Conservation (phyloP, 2,113 vertebrate genomes). For the Motacilla alba region DNA sequence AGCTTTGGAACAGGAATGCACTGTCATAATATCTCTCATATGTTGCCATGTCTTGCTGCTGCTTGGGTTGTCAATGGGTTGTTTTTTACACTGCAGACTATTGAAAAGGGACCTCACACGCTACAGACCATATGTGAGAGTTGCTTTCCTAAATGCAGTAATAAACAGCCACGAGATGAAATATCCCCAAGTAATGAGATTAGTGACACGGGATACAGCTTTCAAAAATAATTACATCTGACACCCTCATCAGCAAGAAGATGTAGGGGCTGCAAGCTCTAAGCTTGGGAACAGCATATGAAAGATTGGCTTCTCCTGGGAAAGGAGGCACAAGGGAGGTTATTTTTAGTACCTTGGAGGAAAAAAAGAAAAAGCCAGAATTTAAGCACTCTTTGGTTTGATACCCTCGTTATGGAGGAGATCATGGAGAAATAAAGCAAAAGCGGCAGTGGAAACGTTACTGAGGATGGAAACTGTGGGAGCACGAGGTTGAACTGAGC, state of each 20-base stretch:
- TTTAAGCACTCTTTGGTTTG: not conserved
- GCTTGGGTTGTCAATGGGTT: not conserved
- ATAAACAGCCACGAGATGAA: not conserved
- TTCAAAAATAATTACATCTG: slow-evolving; percentile 54
- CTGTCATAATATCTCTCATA: not conserved
- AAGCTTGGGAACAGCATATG: slow-evolving; percentile 5
- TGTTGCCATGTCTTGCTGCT: not conserved
- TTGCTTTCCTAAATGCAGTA: not conserved
- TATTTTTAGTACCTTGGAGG: slow-evolving; percentile 37
- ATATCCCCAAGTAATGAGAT: slow-evolving; percentile 33
- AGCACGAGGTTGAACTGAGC: not conserved
- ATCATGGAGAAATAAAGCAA: not conserved
- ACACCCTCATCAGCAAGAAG: slow-evolving; percentile 45
- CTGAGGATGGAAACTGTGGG: not conserved
- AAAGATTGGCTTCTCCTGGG: slow-evolving; percentile 53
- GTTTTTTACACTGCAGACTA: not conserved
- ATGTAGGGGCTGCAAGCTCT: slow-evolving; percentile 46
- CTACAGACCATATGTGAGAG: not conserved
- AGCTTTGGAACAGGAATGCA: not conserved
- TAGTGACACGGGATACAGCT: slow-evolving; percentile 38
- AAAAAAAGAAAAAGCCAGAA: not conserved
- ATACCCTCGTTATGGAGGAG: not conserved
- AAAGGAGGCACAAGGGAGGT: slow-evolving; percentile 53
- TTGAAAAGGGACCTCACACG: not conserved
- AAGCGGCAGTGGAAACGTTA: not conserved